These are phyloP conservation scores for Drosophila ogumai DNA, from an alignment of 1,140 invertebrate genomes.

Conservation along the genomic window DNA sequence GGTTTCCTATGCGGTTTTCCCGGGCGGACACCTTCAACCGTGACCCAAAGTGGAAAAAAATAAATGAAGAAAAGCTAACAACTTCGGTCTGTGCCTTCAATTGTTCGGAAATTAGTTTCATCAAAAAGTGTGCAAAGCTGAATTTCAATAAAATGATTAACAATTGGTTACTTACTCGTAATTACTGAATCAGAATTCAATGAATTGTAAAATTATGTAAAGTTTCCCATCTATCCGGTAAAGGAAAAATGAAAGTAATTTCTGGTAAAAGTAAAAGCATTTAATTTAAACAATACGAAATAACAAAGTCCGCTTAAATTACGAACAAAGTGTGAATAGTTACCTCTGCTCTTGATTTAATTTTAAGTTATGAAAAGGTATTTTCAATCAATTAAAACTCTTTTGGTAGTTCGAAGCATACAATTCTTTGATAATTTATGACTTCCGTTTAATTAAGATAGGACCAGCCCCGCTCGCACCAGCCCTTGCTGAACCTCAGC, in stretches of 20 bases:
- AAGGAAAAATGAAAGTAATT: background rate
- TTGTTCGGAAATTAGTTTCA: slow-evolving; percentile 35
- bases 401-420: slow-evolving; percentile 1
- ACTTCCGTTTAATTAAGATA: slow-evolving; percentile 10
- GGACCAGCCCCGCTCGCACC: slow-evolving; percentile 12
- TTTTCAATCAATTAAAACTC: background rate
- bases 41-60: background rate
- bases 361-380: background rate
- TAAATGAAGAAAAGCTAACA: slow-evolving; percentile 1
- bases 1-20: slow-evolving; percentile 21
- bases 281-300: background rate
- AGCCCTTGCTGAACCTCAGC: slow-evolving; percentile 14
- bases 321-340: background rate
- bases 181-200: background rate
- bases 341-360: no score
- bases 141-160: slow-evolving; percentile 1
- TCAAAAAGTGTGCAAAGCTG: background rate
- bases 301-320: no score
- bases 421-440: slow-evolving; percentile 18
- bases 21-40: background rate
- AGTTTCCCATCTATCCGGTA: background rate
- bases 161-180: background rate
- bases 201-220: background rate
- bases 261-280: background rate
- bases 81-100: slow-evolving; percentile 10